These are phyloP conservation scores for Sebastes itinus DNA, from an alignment of 2,797 vertebrate genomes.

Conservation along the genomic window DNA sequence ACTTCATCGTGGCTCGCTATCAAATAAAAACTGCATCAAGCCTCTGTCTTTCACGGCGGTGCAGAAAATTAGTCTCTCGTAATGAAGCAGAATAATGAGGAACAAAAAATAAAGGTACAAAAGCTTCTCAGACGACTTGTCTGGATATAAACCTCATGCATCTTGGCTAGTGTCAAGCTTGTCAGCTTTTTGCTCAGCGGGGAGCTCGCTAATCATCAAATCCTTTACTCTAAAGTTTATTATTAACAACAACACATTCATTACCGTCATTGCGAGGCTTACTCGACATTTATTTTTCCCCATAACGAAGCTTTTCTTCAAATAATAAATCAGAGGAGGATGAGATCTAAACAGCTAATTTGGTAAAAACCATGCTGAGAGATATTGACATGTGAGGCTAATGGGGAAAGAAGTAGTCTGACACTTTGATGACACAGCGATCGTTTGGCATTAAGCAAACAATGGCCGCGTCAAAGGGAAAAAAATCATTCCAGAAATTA, in stretches of 20 bases:
- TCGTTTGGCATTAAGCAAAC: constrained; percentile 2
- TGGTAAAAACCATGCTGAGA: constrained; percentile 28
- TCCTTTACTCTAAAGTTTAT: constrained; percentile 18
- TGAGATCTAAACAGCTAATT: constrained; percentile 39
- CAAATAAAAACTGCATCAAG: constrained; percentile 42
- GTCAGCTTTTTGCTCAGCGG: constrained; percentile 24
- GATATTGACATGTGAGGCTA: constrained; percentile 34
- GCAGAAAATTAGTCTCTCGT: constrained; percentile 32
- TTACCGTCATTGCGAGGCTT: constrained; percentile 9
- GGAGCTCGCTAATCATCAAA: constrained; percentile 42
- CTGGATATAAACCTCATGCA: constrained; percentile 23
- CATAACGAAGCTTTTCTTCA: constrained; percentile 28
- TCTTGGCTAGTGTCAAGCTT: constrained; percentile 43
- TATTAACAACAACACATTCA: constrained; percentile 37
- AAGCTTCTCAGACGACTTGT: constrained; percentile 3
- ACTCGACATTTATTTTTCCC: not conserved
- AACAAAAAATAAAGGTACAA: constrained; percentile 12
- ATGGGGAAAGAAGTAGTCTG: constrained; percentile 27
- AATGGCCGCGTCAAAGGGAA: not conserved
- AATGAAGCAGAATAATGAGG: constrained; percentile 40
- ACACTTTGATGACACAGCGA: not conserved
- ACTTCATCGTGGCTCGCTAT: constrained; percentile 27
- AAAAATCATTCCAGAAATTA: not conserved
- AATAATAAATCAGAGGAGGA: constrained; percentile 20
- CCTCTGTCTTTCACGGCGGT: constrained; percentile 27